These are phyloP conservation scores for Spisula subtruncata DNA, from an alignment of 2,888 invertebrate genomes.

Conservation along the genomic window DNA sequence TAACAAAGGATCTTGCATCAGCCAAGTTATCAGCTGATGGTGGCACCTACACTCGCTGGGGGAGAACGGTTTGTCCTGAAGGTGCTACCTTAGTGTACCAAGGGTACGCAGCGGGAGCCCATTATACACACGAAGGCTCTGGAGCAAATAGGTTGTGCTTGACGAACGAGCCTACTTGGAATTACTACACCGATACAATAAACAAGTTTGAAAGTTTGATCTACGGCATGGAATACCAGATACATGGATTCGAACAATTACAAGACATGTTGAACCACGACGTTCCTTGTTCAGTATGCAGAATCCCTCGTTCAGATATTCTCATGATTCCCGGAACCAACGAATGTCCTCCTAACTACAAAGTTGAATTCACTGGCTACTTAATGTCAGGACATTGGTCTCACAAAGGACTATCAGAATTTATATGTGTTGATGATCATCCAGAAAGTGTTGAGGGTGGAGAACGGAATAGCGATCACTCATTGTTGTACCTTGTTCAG, in stretches of 20 bases:
- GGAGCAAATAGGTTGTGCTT: constrained; percentile 1
- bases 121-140: not conserved
- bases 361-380: not conserved
- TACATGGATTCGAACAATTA: not conserved
- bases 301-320: not conserved
- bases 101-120: not conserved
- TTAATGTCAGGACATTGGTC: not conserved
- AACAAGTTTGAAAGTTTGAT: not conserved
- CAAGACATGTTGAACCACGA: not conserved
- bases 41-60: not conserved
- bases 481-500: not conserved
- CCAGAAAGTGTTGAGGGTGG: not conserved
- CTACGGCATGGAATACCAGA: not conserved
- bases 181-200: not conserved
- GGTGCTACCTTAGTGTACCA: not conserved
- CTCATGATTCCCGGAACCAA: constrained; percentile 5
- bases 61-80: constrained; percentile 3
- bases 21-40: not conserved
- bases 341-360: not conserved
- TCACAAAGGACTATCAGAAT: not conserved
- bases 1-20: not conserved
- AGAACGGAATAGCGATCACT: not conserved
- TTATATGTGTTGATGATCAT: not conserved
- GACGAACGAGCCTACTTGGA: not conserved
- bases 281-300: constrained; percentile 5